Conservation (phyloP, 2,797 vertebrate species). For the Sphenopsis melanotis region DNA sequence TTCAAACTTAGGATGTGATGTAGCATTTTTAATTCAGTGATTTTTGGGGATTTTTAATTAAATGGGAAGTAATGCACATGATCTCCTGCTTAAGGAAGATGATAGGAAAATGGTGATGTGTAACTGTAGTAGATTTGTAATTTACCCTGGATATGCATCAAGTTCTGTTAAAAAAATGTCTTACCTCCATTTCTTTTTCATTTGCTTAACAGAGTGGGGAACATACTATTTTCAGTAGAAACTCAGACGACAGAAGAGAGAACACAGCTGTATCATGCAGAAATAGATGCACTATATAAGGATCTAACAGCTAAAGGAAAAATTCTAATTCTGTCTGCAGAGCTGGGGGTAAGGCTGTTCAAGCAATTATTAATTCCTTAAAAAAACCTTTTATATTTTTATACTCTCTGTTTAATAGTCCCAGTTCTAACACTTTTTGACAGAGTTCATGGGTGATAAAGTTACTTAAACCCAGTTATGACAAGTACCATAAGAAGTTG, state of each 20-base stretch:
- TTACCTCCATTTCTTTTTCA: background rate
- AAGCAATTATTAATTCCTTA: background rate
- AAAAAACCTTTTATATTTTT: background rate
- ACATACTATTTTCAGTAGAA: conserved; percentile 96
- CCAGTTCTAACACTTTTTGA: background rate
- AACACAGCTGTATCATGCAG: conserved; percentile 93
- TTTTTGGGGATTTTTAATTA: background rate
- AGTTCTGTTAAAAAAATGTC: background rate
- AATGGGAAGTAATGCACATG: background rate
- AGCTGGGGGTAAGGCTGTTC: conserved; percentile 83
- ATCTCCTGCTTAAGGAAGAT: background rate
- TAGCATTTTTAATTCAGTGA: background rate
- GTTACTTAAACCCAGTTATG: background rate
- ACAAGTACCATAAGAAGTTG: background rate
- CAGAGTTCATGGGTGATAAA: background rate
- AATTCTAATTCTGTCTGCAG: conserved; percentile 87
- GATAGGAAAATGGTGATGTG: background rate
- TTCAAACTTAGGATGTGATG: background rate
- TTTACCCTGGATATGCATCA: background rate
- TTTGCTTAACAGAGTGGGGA: conserved; percentile 83
- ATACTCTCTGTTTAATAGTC: background rate
- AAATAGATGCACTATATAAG: conserved; percentile 96
- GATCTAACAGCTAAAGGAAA: conserved; percentile 95
- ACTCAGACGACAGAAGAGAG: conserved; percentile 96
- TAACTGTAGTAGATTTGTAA: background rate